phyloP scores from a whole-genome alignment of 2,113 vertebrate genomes.

The Gallinago media region DNA sequence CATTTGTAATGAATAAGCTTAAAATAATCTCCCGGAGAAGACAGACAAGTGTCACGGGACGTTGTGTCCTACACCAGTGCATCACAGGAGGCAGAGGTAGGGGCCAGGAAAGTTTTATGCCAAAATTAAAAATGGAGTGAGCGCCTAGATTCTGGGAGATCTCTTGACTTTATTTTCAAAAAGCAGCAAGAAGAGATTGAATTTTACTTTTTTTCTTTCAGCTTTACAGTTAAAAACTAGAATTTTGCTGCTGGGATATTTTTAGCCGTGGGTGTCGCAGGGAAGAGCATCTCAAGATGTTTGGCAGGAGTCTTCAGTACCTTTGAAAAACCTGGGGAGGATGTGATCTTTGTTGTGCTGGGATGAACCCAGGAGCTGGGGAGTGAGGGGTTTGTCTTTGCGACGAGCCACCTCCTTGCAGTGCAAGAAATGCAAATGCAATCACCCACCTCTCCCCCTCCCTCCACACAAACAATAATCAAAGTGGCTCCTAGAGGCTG shows the following conservation, averaged over 20 bases:
- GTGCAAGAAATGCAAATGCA: conserved; percentile 11
- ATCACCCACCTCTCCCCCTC: neutral
- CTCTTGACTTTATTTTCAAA: neutral
- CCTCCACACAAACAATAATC: neutral
- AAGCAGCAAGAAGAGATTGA: neutral
- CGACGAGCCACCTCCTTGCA: neutral
- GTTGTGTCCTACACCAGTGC: neutral
- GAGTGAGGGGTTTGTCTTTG: neutral
- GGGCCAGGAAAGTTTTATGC: neutral
- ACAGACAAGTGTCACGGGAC: neutral
- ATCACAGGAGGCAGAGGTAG: neutral
- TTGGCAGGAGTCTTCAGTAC: neutral
- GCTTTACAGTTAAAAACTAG: neutral
- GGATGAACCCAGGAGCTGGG: neutral
- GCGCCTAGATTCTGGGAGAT: neutral
- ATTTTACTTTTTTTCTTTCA: neutral
- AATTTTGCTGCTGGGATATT: neutral
- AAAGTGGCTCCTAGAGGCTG: neutral
- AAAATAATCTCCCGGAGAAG: neutral
- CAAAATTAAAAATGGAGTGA: neutral
- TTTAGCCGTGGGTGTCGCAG: neutral
- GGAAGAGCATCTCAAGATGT: neutral
- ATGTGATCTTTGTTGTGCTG: neutral
- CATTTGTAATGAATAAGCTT: neutral
- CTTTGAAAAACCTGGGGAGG: neutral